phyloP scores from a whole-genome alignment of 2,888 invertebrate species.

The Stenchaetothrips biformis region DNA sequence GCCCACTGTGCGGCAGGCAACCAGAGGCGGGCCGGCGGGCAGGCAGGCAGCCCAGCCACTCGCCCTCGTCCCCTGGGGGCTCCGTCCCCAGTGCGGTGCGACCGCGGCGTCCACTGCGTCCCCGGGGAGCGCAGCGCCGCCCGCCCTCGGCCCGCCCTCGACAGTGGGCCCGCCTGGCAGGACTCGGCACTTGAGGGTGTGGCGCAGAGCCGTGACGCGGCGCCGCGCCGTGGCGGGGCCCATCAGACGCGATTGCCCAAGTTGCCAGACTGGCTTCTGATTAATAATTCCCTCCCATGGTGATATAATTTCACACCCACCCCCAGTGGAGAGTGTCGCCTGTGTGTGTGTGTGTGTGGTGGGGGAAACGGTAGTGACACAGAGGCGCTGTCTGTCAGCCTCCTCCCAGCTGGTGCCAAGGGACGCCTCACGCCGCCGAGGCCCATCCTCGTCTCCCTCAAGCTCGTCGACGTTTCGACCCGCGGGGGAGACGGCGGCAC shows the following conservation, averaged over 20 bases:
- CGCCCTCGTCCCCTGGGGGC: neutral
- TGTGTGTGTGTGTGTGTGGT: too few species aligned
- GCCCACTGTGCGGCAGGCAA: too few species aligned
- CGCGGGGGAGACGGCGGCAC: neutral
- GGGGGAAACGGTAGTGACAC: too few species aligned
- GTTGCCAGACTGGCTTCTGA: neutral
- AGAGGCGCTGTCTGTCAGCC: too few species aligned
- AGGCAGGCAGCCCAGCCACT: too few species aligned
- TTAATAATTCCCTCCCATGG: constrained; percentile 21
- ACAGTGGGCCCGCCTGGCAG: too few species aligned
- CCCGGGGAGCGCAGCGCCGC: neutral
- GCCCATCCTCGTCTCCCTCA: neutral
- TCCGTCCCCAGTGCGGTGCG: neutral
- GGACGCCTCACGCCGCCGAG: neutral
- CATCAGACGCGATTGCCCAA: constrained; percentile 5
- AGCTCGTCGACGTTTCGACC: neutral
- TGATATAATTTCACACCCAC: constrained; percentile 2
- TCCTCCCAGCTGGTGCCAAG: neutral
- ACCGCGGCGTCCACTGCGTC: neutral
- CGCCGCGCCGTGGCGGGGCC: neutral
- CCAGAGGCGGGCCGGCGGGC: too few species aligned
- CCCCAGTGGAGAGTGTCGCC: neutral
- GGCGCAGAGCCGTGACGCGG: too few species aligned
- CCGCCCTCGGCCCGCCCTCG: too few species aligned
- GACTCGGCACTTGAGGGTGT: too few species aligned